Conservation (phyloP, 2,888 invertebrate species). For the Mesorhabditis belari region DNA sequence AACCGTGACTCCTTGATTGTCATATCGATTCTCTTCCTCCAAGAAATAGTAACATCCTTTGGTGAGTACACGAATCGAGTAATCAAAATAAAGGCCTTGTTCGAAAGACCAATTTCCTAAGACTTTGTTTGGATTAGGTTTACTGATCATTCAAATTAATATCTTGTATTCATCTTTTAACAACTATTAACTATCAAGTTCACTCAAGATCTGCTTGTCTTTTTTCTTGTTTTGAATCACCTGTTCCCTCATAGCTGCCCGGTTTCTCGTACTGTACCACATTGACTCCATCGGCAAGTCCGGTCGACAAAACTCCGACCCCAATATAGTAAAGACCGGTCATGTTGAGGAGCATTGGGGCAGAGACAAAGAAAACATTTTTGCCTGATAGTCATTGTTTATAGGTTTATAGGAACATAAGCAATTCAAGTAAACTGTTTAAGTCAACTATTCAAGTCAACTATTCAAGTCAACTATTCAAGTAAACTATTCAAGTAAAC, state of each 20-base stretch:
- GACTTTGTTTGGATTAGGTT: no score
- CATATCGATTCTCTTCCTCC: constrained; percentile 18
- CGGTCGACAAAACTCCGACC: constrained; percentile 17
- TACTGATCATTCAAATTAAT: no score
- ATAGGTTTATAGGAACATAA: not conserved
- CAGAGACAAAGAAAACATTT: constrained; percentile 17
- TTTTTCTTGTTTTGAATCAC: not conserved
- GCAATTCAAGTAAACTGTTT: no score
- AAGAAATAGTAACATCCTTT: constrained; percentile 35
- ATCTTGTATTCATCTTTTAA: no score
- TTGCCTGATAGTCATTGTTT: constrained; percentile 5
- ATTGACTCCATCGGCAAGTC: not conserved
- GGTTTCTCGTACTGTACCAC: constrained; percentile 1
- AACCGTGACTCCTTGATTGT: constrained; percentile 18
- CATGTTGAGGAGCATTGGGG: constrained; percentile 20
- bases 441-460: no score
- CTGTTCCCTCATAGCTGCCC: not conserved
- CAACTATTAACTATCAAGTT: no score
- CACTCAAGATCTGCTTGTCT: no score
- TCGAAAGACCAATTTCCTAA: constrained; percentile 13
- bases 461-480: no score
- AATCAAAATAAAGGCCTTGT: constrained; percentile 16
- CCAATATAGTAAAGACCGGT: constrained; percentile 34
- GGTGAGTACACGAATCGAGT: constrained; percentile 18
- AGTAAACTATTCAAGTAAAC: no score